Evolutionary conservation across 2,888 invertebrate species (phyloP).

Genomic region (Heliconius cydno): DNA sequence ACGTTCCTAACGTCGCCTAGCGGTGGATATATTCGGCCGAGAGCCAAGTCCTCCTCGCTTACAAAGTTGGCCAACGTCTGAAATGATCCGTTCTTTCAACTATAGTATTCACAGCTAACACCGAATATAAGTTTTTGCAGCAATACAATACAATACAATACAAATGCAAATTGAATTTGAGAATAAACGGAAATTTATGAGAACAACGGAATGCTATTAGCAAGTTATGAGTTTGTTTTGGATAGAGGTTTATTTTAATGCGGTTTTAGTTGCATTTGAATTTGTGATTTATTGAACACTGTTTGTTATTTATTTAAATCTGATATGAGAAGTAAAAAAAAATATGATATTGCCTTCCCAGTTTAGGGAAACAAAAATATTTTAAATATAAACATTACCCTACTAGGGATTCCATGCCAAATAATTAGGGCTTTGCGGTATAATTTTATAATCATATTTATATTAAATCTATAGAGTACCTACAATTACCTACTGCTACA

Average conservation of each 20-base stretch:
- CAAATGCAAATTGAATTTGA: slow-evolving; percentile 33
- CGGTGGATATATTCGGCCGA: slow-evolving; percentile 95
- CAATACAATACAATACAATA: slow-evolving; percentile 35
- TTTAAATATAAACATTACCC: no score
- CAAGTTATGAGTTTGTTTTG: slow-evolving; percentile 28
- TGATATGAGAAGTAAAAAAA: no score
- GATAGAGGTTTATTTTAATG: slow-evolving; percentile 5
- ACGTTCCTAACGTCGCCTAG: slow-evolving; percentile 90
- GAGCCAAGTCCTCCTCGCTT: slow-evolving; percentile 88
- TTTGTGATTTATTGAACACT: not conserved
- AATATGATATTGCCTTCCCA: not conserved
- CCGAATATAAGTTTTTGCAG: slow-evolving; percentile 32
- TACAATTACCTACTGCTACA: no score
- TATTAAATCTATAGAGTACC: no score
- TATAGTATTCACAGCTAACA: slow-evolving; percentile 19
- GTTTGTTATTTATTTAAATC: not conserved
- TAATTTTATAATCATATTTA: no score
- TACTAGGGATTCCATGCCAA: no score
- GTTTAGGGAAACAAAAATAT: no score
- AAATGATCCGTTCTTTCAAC: slow-evolving; percentile 49
- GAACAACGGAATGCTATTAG: slow-evolving; percentile 11
- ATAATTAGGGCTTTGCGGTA: no score
- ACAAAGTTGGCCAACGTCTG: slow-evolving; percentile 92
- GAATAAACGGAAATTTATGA: slow-evolving; percentile 22
- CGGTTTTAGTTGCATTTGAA: not conserved